Percentiles rank a stretch among this genome's conserved stretches.
phyloP scores from a whole-genome alignment of 2,888 invertebrate species.

The Gryllus longicercus region DNA sequence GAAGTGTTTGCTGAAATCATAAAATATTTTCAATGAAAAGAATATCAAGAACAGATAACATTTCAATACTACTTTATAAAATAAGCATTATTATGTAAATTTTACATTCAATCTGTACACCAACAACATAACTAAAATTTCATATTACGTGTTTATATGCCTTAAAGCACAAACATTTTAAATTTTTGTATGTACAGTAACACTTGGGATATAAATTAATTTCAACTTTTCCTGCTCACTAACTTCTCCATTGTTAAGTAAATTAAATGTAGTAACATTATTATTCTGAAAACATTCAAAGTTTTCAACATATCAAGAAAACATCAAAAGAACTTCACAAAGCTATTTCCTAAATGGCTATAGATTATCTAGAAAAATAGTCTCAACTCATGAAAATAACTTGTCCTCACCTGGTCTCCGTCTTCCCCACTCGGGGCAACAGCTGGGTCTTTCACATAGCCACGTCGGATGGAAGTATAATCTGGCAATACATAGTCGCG shows the following conservation, averaged over 20 bases:
- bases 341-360: no score
- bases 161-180: no score
- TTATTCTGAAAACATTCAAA: no score
- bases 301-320: no score
- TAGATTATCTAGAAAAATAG: no score
- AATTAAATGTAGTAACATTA: no score
- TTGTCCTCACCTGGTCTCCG: constrained; percentile 31
- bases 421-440: constrained; percentile 21
- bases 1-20: constrained; percentile 66
- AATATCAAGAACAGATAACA: background rate
- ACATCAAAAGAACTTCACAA: no score
- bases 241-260: no score
- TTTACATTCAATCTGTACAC: background rate
- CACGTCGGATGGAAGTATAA: constrained; percentile 83
- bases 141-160: no score
- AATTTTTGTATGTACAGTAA: background rate
- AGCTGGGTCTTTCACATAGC: constrained; percentile 56
- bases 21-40: constrained; percentile 11
- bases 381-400: background rate
- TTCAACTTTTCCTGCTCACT: background rate
- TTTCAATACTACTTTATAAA: background rate
- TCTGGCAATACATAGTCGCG: constrained; percentile 95
- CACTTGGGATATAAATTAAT: background rate
- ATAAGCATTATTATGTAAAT: background rate
- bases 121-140: background rate